Base-by-base conservation (phyloP, 1,140 invertebrate species). In the Drosophila aff. region DNA sequence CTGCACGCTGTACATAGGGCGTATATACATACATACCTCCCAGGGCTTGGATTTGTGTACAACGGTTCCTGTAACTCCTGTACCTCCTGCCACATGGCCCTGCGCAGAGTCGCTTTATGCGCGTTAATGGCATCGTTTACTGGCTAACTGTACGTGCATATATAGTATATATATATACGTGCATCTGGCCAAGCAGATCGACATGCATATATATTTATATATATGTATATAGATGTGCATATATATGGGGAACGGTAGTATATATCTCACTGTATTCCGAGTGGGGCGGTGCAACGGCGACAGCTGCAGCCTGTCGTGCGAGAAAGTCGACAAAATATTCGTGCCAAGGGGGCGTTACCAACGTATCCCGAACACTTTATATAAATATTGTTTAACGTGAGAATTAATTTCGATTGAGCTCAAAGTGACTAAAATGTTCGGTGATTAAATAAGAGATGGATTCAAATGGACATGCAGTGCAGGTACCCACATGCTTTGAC, bases 111-210 rank as follows among this genome's bases (percentile, higher is more conserved):
- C 68, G 41, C 75, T 90, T 90, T 90, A 90, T 90, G 85, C 86
- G 85, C 85, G 85, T 90, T 90, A 90, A 90, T 90, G 81, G 85
- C 86, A 90, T 85, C 85, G 85, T 90, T 90, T 90, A 90, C 85
- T 90, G 85, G 85, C 86, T 90, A 90, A 90, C 85, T 90, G 85
- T 79, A 86, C 69, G 71, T 72, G 55, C 69, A 72, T 50, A 72
- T 71, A 23, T 33, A 50, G 33, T 26, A 21, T 26, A 21, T 26
- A 26, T 49, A 43, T 9, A 6, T 36, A 23, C 16, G n/a, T 57
- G 33, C 21, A 63, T 41, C 53, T 43, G 62, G 41, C 52, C 52
- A 55, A 55, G 52, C 52, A 55, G 33, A 38, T 38, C 52, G 21
- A 82, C 69, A 73, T 73, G 55, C 68, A 72, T 59, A 71, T 60